These are phyloP conservation scores for Artemia franciscana DNA, from an alignment of 1,140 invertebrate genomes.

Conservation along the genomic window DNA sequence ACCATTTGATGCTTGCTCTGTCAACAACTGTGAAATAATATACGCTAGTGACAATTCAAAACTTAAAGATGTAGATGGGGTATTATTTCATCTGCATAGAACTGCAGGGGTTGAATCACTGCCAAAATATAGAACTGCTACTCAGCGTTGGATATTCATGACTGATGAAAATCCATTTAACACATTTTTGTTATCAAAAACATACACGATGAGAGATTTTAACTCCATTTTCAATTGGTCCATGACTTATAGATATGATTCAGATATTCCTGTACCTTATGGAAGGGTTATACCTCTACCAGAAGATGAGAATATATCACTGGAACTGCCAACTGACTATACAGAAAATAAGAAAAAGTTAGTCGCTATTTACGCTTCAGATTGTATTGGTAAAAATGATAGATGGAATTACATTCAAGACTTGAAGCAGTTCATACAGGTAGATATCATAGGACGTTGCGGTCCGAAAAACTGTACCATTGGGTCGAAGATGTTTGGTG, in stretches of 20 bases:
- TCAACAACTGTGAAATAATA: conserved; percentile 27
- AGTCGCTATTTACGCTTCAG: conserved; percentile 33
- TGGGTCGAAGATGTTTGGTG: conserved; percentile 30
- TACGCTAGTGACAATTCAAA: conserved; percentile 19
- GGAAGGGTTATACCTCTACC: conserved; percentile 26
- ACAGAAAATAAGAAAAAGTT: conserved; percentile 14
- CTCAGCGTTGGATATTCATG: conserved; percentile 33
- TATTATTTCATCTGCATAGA: conserved; percentile 31
- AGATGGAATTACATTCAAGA: conserved; percentile 32
- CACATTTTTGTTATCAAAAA: conserved; percentile 22
- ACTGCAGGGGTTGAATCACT: conserved; percentile 19
- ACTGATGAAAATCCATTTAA: conserved; percentile 32
- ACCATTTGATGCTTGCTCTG: conserved; percentile 29
- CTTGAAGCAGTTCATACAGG: conserved; percentile 26
- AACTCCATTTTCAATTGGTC: conserved; percentile 41
- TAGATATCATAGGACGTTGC: conserved; percentile 33
- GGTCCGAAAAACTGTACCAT: conserved; percentile 16
- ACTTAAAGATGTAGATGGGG: conserved; percentile 25
- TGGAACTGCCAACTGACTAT: neutral
- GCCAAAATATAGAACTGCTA: conserved; percentile 16
- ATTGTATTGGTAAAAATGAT: conserved; percentile 28
- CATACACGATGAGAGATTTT: conserved; percentile 21
- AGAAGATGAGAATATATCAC: conserved; percentile 3
- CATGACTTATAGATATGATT: conserved; percentile 41
- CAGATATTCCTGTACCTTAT: conserved; percentile 41